A percentile compares a stretch with the other conserved stretches of the same genome.
Evolutionary conservation across 2,113 vertebrate genomes (phyloP).

Genomic region (Dasypus novemcinctus): DNA sequence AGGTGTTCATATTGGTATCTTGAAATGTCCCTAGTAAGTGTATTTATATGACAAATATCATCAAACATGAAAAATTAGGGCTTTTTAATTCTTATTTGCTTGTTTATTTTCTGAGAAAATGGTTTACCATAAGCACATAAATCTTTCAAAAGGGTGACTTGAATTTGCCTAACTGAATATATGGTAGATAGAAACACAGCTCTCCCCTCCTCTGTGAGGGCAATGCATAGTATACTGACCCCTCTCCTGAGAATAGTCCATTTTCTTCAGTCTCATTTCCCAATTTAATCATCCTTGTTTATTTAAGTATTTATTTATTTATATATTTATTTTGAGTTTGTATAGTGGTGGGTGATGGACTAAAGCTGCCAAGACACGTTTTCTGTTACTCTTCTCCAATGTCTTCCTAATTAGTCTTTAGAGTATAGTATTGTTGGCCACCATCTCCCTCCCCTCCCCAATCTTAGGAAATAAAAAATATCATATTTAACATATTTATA

Average conservation of each 20-base stretch:
- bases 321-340: not conserved
- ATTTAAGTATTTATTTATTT: not conserved
- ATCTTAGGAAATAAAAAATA: not conserved
- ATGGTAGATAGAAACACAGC: not conserved
- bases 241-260: not conserved
- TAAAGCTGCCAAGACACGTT: not conserved
- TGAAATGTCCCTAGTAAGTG: not conserved
- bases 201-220: not conserved
- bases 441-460: too few relatives aligned
- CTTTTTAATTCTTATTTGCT: not conserved
- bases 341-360: not conserved
- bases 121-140: not conserved
- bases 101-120: not conserved
- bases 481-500: not conserved
- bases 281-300: not conserved
- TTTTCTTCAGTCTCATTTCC: not conserved
- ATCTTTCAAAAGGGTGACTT: not conserved
- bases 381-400: not conserved
- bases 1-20: not conserved
- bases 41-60: not conserved
- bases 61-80: not conserved
- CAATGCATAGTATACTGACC: rapidly evolving
- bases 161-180: not conserved
- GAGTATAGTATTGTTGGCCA: not conserved
- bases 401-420: not conserved